These are phyloP conservation scores for Eurois occulta DNA, from an alignment of 2,888 invertebrate genomes.

Conservation along the genomic window DNA sequence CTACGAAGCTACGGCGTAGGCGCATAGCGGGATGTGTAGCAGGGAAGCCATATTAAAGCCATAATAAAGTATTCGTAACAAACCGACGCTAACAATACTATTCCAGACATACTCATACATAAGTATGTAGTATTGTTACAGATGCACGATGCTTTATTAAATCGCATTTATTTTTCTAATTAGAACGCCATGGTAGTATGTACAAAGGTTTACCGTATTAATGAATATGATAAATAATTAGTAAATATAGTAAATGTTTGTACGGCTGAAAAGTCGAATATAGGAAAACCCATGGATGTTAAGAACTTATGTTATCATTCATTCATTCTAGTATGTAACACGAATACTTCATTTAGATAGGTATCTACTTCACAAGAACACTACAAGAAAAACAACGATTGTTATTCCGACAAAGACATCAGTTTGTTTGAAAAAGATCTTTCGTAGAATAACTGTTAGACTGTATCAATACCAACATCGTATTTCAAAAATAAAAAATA, in stretches of 20 bases:
- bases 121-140: background rate
- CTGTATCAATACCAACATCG: background rate
- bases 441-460: background rate
- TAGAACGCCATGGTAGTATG: background rate
- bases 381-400: background rate
- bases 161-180: background rate
- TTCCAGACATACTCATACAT: background rate
- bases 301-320: no score
- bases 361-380: background rate
- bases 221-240: background rate
- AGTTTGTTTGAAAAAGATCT: background rate
- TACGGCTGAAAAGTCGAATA: no score
- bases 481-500: background rate
- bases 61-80: background rate
- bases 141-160: background rate
- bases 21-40: background rate
- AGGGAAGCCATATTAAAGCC: background rate
- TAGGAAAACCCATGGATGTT: no score
- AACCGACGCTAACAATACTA: background rate
- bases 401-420: background rate
- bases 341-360: background rate
- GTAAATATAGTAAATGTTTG: no score
- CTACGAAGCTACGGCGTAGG: slow-evolving; percentile 22
- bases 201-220: background rate
- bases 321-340: no score